Evolutionary conservation across 1,140 invertebrate species (phyloP), one percentile per base, ranked within the genome.

Genomic region (Hyphantria cunea): DNA sequence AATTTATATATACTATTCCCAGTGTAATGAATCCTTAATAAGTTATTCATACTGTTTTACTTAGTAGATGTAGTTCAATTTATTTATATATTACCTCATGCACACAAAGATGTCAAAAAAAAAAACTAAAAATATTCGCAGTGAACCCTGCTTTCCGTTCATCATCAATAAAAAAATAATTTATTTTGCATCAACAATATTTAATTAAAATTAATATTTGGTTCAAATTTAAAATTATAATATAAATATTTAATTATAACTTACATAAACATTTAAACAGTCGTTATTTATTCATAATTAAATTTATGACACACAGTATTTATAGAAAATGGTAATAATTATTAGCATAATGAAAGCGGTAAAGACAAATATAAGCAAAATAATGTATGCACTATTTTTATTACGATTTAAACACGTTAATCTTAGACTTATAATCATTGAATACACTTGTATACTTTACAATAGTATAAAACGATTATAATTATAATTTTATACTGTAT

Each of bases 141-240:
- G 66, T 50, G 3, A 64, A 69, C 66, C 66, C 66, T 69, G 66
- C 66, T 64, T 69, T 47, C 67, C 67, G 63, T 70, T 31, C 12
- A 13, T 53, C 44, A 58, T 45, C 45, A 61, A 10, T 10, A 3
- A 39, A 39, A 39, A 39, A 39, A 3, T 39, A 2, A 39, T 10
- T 10, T 39, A 7, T n/a, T 3, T n/a, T 39, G 0, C 1, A 25
- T 15, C n/a, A 54, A 33, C 0, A 17, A 17, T 31, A 10, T 39
- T 39, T 39, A 39, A 39, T 39, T 39, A 39, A 39, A 10, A 39
- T 39, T 10, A 39, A n/a, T 39, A 10, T 39, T 39, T 39, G 7
- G 37, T 39, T 10, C 0, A 39, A 39, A 39, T 39, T 10, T 9
- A 10, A 10, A 3, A 3, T 39, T 39, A 10, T 39, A 9, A 39